Base-by-base conservation (phyloP, 2,797 vertebrate genomes). In the Enteromius viviparus region DNA sequence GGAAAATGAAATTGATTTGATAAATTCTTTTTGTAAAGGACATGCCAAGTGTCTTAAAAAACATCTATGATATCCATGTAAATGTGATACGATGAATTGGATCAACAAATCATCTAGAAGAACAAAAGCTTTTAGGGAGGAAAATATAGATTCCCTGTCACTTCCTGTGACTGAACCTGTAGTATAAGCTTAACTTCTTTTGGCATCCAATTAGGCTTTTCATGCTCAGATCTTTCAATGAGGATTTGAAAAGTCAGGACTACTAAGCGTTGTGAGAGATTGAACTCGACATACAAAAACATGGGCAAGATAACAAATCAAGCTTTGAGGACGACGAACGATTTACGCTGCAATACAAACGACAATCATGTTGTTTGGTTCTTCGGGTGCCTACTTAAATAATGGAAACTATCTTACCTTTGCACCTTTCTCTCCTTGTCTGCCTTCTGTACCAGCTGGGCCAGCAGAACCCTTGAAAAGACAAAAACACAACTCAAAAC, bases 381-480 rank as follows among this genome's bases (percentile, higher is more conserved):
- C 6, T 72, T 68, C 14, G 1, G 32, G 23, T 26, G 45, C 26
- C 19, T 32, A 14, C 49, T 65, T 21, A 45, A 66, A 64, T 47
- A 64, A 64, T 8, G 1, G 29, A 55, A 53, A 19, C 1, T 3
- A 10, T 26, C 86, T 92, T 85, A 99, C 98, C 97, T 99, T 99
- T 87, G 97, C 95, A 62, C 98, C 98, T 85, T 99, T 99, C 91
- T 99, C 98, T 76, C 98, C 98, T 92, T 98, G 96, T 88, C 95
- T 96, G 85, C 98, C 98, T 90, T 97, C 96, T 81, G 94, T 88
- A 64, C 98, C 98, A 1, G 92, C 87, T 85, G 86, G 89, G 90
- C 97, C 98, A 80, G 95, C 86, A 60, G 96, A 92, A 70, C 98
- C 98, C 98, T 99, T 78, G 3, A 37, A 10, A 2, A 66, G 40